Base-by-base conservation (phyloP, 2,888 invertebrate species). In the Tuta absoluta region DNA sequence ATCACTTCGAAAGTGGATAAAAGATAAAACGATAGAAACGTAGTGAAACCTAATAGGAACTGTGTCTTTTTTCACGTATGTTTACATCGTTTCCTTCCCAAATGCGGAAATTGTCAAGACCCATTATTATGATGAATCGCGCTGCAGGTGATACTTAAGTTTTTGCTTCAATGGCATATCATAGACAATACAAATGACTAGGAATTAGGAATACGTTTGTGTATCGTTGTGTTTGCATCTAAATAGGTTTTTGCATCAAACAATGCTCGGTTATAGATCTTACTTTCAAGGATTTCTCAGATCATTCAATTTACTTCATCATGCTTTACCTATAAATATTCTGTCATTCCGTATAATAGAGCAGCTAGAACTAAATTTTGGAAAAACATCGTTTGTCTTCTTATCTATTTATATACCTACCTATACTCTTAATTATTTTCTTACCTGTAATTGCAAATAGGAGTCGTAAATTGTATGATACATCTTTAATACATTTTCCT, bases 401-500 rank as follows among this genome's bases (percentile, higher is more conserved):
- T n/a, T n/a, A n/a, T n/a, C n/a, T n/a, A n/a, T n/a, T n/a, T n/a
- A n/a, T n/a, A n/a, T n/a, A n/a, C n/a, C n/a, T n/a, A n/a, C n/a
- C 41, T 14, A 41, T 14, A 41, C 3, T 3, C 8, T 12, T 10
- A 14, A n/a, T 41, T n/a, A 41, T 41, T 41, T 12, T 14, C 12
- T 41, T n/a, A 17, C 45, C n/a, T 45, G 38, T 38, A 38, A 38
- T 38, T 38, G 48, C n/a, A n/a, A 48, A 48, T 48, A 48, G 7
- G 17, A 4, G 8, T 21, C 7, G 19, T 7, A 17, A 49, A 51
- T 51, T 51, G 51, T 51, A 21, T 21, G 21, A 21, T 48, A 8
- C 17, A 23, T 11, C 21, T 51, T 21, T 21, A 4, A 41, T 21
- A 51, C 51, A 56, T 82, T 84, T 86, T 83, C 83, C 79, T 77